A percentile compares a stretch with the other conserved stretches of the same genome.
phyloP scores from a whole-genome alignment of 2,113 vertebrate genomes.

The Morone saxatilis region DNA sequence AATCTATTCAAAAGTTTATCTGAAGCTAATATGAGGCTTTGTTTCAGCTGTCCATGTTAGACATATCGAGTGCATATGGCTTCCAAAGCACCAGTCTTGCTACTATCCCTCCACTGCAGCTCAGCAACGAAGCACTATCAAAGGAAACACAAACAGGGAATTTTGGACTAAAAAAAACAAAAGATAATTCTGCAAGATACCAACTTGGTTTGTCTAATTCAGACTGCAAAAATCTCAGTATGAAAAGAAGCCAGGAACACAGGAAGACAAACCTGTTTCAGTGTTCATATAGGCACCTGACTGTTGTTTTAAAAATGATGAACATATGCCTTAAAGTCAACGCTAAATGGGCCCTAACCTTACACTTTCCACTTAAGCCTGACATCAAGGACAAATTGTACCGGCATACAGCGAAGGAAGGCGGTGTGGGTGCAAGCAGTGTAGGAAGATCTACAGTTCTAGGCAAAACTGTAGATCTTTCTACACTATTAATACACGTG shows the following conservation, averaged over 20 bases:
- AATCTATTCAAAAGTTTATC: no score
- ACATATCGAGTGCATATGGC: neutral
- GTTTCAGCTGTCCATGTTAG: no score
- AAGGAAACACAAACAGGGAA: neutral
- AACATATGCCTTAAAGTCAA: neutral
- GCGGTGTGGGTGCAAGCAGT: neutral
- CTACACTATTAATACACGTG: no score
- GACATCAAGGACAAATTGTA: neutral
- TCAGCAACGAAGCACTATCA: neutral
- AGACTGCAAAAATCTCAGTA: neutral
- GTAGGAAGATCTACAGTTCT: neutral
- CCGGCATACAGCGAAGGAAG: neutral
- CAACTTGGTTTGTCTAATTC: neutral
- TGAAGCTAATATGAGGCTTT: no score
- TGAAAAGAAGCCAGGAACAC: neutral
- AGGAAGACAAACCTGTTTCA: neutral
- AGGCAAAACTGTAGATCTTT: no score
- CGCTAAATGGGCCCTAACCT: neutral
- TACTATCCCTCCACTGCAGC: neutral
- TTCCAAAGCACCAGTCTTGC: neutral
- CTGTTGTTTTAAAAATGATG: neutral
- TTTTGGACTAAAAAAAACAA: neutral
- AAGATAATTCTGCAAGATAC: neutral
- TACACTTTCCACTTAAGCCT: neutral
- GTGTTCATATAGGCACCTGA: neutral